These are phyloP conservation scores for Chesias legatella DNA, from an alignment of 2,888 invertebrate species.

Conservation along the genomic window DNA sequence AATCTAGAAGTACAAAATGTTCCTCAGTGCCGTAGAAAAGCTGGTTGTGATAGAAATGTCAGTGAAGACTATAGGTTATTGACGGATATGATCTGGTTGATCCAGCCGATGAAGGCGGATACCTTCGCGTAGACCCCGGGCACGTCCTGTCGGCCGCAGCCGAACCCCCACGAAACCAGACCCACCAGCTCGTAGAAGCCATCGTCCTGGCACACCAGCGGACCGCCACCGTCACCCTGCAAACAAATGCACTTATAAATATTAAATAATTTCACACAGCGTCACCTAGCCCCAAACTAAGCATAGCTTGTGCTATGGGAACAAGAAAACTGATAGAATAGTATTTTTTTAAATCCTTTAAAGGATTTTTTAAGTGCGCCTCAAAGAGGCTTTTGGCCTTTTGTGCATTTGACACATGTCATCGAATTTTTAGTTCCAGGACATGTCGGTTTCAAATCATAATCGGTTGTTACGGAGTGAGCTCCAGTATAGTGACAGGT, in stretches of 20 bases:
- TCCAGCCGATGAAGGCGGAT: conserved; percentile 97
- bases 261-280: neutral
- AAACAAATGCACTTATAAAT: conserved; percentile 21
- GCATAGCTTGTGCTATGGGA: neutral
- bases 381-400: too few relatives aligned
- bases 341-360: too few relatives aligned
- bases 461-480: too few relatives aligned
- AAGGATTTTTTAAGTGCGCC: too few relatives aligned
- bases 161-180: conserved; percentile 96
- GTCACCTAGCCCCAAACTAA: too few relatives aligned
- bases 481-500: too few relatives aligned
- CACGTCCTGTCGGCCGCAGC: conserved; percentile 94
- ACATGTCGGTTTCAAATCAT: too few relatives aligned
- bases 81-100: conserved; percentile 97
- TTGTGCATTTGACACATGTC: too few relatives aligned
- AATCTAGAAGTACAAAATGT: neutral
- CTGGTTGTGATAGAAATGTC: too few relatives aligned
- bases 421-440: too few relatives aligned
- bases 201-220: conserved; percentile 94
- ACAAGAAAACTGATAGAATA: too few relatives aligned
- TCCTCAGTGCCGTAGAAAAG: too few relatives aligned
- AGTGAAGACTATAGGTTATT: conserved; percentile 88
- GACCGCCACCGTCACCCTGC: conserved; percentile 96
- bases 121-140: conserved; percentile 99
- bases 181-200: conserved; percentile 96